Evolutionary conservation across 2,888 invertebrate species (phyloP).

Genomic region (Hylaea fasciaria): DNA sequence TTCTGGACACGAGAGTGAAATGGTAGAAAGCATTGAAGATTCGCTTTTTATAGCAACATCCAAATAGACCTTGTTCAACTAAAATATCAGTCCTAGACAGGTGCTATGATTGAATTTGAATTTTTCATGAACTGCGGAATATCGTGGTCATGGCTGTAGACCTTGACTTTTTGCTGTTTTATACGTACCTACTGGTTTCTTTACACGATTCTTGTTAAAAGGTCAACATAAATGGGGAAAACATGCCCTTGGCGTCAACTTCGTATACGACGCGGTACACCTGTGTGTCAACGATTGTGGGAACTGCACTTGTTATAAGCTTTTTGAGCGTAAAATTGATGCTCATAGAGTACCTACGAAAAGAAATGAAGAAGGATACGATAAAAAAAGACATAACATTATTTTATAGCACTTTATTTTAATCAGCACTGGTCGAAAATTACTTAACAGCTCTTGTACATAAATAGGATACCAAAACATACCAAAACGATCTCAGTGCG

Average conservation of each 20-base stretch:
- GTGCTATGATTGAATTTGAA: conserved; percentile 81
- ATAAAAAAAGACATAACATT: conserved; percentile 31
- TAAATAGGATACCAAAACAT: conserved; percentile 57
- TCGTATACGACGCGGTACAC: not conserved
- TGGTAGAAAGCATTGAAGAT: conserved; percentile 15
- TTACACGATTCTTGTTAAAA: not conserved
- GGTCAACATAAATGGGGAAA: not conserved
- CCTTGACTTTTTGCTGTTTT: conserved; percentile 52
- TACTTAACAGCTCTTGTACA: conserved; percentile 52
- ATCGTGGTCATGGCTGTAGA: conserved; percentile 53
- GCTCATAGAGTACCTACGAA: no score
- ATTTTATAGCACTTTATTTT: conserved; percentile 69
- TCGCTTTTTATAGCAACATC: conserved; percentile 60
- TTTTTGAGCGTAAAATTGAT: no score
- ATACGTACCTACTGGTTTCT: conserved; percentile 26
- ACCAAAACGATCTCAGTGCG: conserved; percentile 51
- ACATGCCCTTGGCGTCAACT: not conserved
- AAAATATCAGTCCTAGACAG: conserved; percentile 65
- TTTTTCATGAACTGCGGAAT: conserved; percentile 68
- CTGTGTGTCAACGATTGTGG: not conserved
- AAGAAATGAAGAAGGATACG: no score
- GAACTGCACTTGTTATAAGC: not conserved
- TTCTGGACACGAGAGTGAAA: conserved; percentile 18
- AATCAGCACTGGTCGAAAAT: conserved; percentile 64
- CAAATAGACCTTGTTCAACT: conserved; percentile 58